Evolutionary conservation across 2,113 vertebrate genomes (phyloP), one percentile per base, ranked within the genome.

Genomic region (Cinclus cinclus): DNA sequence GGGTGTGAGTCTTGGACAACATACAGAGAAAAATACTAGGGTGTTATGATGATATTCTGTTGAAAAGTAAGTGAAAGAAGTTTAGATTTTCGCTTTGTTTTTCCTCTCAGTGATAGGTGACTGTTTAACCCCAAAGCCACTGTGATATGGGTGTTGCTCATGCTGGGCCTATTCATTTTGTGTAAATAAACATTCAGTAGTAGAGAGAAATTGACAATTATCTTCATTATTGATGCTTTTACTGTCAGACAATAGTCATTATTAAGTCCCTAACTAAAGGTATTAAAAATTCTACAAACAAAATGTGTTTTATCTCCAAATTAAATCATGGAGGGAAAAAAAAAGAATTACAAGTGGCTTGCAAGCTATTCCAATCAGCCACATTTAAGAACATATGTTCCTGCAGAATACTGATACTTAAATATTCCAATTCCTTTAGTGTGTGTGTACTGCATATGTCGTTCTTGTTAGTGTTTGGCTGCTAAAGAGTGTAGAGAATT

Each of bases 51-150:
- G 63, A 70, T 55, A 55, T 28, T 90, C 21, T 74, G 37, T 62
- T 74, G 63, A 73, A 88, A 88, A 59, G 11, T 37, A 73, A 85
- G 31, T 39, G 18, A 69, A 86, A 85, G 44, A 76, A 96, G 22
- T 94, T 91, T 44, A 87, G 30, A 37, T 73, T 87, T 83, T 63
- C 77, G 24, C 28, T 94, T 86, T 77, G 53, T 53, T 93, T 93
- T 73, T 69, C 20, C 23, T 80, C 46, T 74, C 70, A 42, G 50
- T 49, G 30, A 21, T 37, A 69, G 75, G 79, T 70, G 83, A 88
- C 13, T 8, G 5, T 55, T 94, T 86, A 77, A 86, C 28, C 28
- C 37, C 25, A 27, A 76, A 69, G 14, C 11, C 24, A 46, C 35
- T 49, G 15, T 21, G 14, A 42, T 62, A 5, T 20, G 5, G 4